phyloP scores from a whole-genome alignment of 2,113 vertebrate species.

The Melierax canorus region DNA sequence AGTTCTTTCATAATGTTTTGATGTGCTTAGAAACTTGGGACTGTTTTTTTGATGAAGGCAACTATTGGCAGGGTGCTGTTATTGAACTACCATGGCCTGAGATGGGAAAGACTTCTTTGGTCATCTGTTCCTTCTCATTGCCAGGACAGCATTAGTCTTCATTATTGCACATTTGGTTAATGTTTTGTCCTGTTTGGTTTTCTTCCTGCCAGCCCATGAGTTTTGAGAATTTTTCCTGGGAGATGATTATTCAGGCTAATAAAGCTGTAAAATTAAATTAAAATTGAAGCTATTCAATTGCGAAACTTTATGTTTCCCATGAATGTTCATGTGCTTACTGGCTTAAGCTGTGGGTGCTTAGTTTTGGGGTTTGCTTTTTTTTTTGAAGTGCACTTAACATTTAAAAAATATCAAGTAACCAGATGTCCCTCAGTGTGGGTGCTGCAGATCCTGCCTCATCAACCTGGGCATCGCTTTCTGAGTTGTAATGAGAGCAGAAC shows the following conservation, averaged over 20 bases:
- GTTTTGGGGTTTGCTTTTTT: no score
- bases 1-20: background rate
- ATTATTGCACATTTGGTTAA: background rate
- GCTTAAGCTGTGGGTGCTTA: background rate
- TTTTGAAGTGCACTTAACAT: background rate
- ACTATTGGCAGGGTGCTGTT: background rate
- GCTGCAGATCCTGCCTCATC: background rate
- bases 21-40: background rate
- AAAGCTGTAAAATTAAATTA: constrained; percentile 29
- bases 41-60: background rate
- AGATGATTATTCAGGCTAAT: background rate
- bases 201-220: background rate
- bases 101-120: background rate
- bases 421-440: background rate
- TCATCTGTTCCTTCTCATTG: constrained; percentile 16
- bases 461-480: background rate
- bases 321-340: background rate
- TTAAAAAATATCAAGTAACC: background rate
- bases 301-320: background rate
- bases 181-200: background rate
- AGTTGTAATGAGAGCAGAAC: background rate
- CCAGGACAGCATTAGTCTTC: constrained; percentile 5
- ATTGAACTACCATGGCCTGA: background rate
- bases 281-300: background rate
- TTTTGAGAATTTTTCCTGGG: background rate